Percentiles rank a stretch among this genome's conserved stretches.
phyloP scores from a whole-genome alignment of 2,113 vertebrate species.

The Phycodurus eques region DNA sequence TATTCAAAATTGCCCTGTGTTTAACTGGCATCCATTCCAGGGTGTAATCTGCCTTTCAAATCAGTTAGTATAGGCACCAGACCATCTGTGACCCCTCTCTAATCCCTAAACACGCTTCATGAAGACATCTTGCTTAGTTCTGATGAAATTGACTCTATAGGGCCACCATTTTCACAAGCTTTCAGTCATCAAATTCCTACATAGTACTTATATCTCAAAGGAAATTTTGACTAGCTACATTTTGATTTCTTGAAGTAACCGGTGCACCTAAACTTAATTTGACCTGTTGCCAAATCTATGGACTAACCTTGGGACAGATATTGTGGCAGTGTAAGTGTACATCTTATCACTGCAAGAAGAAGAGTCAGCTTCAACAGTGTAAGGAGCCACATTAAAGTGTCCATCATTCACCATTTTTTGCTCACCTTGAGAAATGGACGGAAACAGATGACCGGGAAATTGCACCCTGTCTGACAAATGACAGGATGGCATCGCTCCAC shows the following conservation, averaged over 20 bases:
- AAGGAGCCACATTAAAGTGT: constrained; percentile 42
- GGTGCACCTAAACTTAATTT: background rate
- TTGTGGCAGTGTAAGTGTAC: constrained; percentile 3
- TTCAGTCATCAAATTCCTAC: background rate
- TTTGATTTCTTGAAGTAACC: background rate
- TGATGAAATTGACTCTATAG: background rate
- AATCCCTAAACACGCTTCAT: background rate
- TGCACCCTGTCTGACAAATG: constrained; percentile 66
- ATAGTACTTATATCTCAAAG: background rate
- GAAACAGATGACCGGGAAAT: constrained; percentile 65
- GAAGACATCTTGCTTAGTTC: background rate
- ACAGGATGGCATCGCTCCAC: constrained; percentile 53
- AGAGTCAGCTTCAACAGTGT: constrained; percentile 24
- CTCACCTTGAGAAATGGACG: constrained; percentile 53
- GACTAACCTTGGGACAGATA: background rate
- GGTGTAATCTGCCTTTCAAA: no score
- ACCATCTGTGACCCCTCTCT: no score
- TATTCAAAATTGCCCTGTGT: no score
- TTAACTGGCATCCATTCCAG: no score
- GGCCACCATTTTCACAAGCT: background rate
- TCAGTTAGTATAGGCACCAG: no score
- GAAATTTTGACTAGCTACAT: no score
- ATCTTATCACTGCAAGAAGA: constrained; percentile 7
- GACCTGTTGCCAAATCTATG: background rate
- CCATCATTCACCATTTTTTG: constrained; percentile 44